Evolutionary conservation across 37 sponge, comb jelly and placozoan species (phyloP).

Genomic region (Oscarella lobularis): DNA sequence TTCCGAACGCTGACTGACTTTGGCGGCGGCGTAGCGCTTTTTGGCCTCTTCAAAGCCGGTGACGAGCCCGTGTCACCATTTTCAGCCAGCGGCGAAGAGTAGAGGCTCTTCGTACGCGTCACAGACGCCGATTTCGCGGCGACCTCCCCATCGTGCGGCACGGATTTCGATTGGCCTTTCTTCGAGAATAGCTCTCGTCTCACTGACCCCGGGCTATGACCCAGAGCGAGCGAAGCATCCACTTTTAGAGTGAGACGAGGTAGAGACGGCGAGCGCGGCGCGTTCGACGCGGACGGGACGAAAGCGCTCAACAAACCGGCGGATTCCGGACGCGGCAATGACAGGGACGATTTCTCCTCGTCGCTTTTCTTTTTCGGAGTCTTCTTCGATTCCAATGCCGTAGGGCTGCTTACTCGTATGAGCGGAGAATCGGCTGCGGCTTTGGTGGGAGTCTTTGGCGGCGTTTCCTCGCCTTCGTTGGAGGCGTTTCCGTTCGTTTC

Average conservation of each 20-base stretch:
- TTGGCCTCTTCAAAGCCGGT: background rate
- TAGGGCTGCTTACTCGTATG: too few relatives aligned
- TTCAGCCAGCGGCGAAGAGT: background rate
- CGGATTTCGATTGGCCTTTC: background rate
- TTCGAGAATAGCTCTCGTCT: background rate
- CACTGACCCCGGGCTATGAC: too few relatives aligned
- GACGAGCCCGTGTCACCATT: background rate
- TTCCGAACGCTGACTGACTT: too few relatives aligned
- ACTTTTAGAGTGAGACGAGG: background rate
- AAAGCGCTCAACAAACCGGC: background rate
- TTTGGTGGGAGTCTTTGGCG: too few relatives aligned
- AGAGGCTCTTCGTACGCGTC: background rate
- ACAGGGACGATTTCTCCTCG: background rate
- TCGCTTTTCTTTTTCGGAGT: background rate
- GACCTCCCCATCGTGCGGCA: background rate
- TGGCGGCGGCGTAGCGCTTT: constrained; percentile 1
- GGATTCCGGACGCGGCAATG: too few relatives aligned
- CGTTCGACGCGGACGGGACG: background rate
- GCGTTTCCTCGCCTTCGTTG: too few relatives aligned
- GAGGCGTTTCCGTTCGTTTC: too few relatives aligned
- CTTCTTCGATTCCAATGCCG: background rate
- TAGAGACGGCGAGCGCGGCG: background rate
- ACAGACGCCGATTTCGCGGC: background rate
- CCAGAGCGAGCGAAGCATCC: background rate
- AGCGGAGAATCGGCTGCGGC: too few relatives aligned